Conservation (phyloP, 2,797 vertebrate genomes). For the Eupleurogrammus muticus region DNA sequence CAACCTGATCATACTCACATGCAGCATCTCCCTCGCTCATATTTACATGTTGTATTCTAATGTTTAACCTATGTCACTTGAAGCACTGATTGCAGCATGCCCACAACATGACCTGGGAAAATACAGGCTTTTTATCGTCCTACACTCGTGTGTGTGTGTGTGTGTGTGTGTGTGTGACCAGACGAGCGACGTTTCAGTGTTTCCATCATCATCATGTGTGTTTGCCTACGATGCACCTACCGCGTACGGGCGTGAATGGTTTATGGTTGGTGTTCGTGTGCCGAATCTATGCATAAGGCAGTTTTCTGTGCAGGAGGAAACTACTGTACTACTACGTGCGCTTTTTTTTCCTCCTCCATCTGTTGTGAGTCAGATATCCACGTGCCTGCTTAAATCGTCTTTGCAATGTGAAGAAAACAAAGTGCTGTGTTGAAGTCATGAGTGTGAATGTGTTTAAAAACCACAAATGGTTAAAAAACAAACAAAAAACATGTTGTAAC, state of each 20-base stretch:
- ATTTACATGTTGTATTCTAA: conserved; percentile 67
- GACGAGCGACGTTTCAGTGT: conserved; percentile 59
- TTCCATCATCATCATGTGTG: conserved; percentile 36
- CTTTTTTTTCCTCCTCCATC: too few species aligned
- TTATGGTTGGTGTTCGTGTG: conserved; percentile 47
- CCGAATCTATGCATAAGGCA: conserved; percentile 56
- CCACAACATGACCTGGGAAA: conserved; percentile 54
- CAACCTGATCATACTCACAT: conserved; percentile 48
- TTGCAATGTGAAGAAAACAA: conserved; percentile 63
- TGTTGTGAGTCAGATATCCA: conserved; percentile 63
- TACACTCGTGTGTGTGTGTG: conserved; percentile 52
- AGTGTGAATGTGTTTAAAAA: conserved; percentile 70
- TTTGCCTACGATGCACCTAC: conserved; percentile 41
- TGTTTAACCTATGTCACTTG: conserved; percentile 63
- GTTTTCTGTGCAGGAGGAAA: conserved; percentile 69
- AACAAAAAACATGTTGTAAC: conserved; percentile 54
- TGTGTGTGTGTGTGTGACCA: conserved; percentile 43
- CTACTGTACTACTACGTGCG: conserved; percentile 35
- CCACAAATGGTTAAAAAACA: conserved; percentile 57
- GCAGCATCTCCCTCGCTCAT: conserved; percentile 56
- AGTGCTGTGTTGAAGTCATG: conserved; percentile 55
- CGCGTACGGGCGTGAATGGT: conserved; percentile 36
- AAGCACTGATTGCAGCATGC: conserved; percentile 75
- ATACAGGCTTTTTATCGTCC: conserved; percentile 57
- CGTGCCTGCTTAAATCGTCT: conserved; percentile 72